Evolutionary conservation across 2,113 vertebrate genomes (phyloP), one percentile per base, ranked within the genome.

Genomic region (Pelusios castaneus): DNA sequence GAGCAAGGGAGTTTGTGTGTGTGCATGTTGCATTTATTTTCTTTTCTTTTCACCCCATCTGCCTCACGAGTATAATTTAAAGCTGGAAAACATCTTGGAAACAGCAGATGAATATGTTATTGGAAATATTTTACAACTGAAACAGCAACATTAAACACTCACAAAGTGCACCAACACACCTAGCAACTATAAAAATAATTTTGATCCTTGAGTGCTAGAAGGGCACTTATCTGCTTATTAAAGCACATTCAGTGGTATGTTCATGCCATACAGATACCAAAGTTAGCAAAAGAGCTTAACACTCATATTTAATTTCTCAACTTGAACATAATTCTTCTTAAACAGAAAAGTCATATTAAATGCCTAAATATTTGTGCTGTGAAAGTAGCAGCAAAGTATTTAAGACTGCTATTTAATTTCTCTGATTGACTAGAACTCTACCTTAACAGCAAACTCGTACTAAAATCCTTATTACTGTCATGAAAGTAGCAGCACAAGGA

Each of bases 111-210:
- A 52, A 52, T 17, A 17, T 52, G 17, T 52, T 52, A 52, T 87
- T 87, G 21, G 81, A 94, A 93, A 29, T 13, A 52, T 49, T 51
- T 16, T 52, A 16, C 5, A 16, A 16, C 17, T 52, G 5, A 52
- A 83, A 47, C 47, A 47, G 47, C 10, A 47, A 47, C 6, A 10
- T 47, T 47, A 47, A 47, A 47, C 10, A 47, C 47, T 73, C 90
- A 47, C 94, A 80, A 78, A 73, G 43, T 89, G 51, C 85, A 78
- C 75, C 5, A 93, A 78, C 77, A 92, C 85, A 76, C 24, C 84
- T 6, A 90, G 58, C 49, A 95, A 47, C 76, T 88, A 91, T 80
- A 95, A 91, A 94, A 93, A 80, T 80, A 96, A 55, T 34, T 45
- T 58, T 88, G 83, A 87, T 84, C n/a, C 25, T 89, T 89, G 80